Evolutionary conservation across 2,888 invertebrate genomes (phyloP), one percentile per base, ranked within the genome.

Genomic region (Tuta absoluta): DNA sequence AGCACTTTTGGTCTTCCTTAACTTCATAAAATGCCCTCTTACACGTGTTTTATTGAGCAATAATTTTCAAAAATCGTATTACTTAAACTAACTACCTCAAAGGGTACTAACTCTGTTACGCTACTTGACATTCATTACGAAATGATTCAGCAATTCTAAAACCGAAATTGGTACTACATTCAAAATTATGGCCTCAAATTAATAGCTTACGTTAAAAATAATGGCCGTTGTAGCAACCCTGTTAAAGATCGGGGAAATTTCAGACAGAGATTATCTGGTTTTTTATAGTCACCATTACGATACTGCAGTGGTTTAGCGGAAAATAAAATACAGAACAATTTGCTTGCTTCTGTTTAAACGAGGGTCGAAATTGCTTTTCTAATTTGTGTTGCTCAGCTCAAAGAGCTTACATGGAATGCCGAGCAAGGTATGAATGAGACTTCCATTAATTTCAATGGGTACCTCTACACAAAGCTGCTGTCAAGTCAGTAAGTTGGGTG

Each of bases 251-350:
- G 33, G 41, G 58, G 41, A 59, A 59, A 59, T 59, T 60, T 45
- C 60, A 60, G 45, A n/a, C 23, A 17, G 19, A 45, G 45, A 60
- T 60, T 45, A 60, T 60, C 60, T 48, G 60, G 45, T 24, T 60
- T 60, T 60, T 60, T 60, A 60, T 60, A 24, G 60, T n/a, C 24
- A 21, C 60, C 24, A 60, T 60, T 60, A 60, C 45, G 45, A 60
- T 60, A 45, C 60, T 60, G 60, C 60, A 45, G 60, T 60, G 60
- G 60, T 60, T 60, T 60, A 60, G 45, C 60, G 45, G 8, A 60
- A 45, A 45, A 60, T 59, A 59, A 59, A 59, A 59, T 59, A 45
- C 45, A 10, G 45, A 41, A 45, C 60, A 48, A 45, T 60, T 60
- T 48, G 45, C 45, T 28, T 12, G 21, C 23, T 45, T 60, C 23